Base-by-base conservation (phyloP, 1,140 invertebrate species). In the Drosophila grimshawi region DNA sequence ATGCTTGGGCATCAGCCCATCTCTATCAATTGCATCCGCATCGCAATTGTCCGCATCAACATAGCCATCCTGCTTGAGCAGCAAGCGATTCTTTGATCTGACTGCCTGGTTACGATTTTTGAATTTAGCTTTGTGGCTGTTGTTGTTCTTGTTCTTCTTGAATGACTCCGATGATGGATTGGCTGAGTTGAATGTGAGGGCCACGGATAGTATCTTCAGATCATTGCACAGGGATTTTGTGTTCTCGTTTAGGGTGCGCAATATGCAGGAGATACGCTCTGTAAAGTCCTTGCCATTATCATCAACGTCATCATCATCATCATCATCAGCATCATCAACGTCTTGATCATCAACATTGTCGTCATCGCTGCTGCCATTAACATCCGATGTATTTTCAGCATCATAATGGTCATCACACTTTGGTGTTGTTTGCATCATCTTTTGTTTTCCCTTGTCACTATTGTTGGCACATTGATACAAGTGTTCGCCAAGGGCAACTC, bases 331-430 rank as follows among this genome's bases (percentile, higher is more conserved):
- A 5, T 56, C 35, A 10, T 37, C 32, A 55, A 37, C 11, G 4
- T 55, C 1, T 39, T 56, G 5, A 27, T 41, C 30, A 37, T 33
- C 33, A 33, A 33, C 2, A 32, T 63, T 29, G 33, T 65, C 68
- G 0, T 64, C 53, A 1, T 57, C 53, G 3, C 27, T 55, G 2
- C n/a, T n/a, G 5, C 30, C 0, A 32, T 5, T 2, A 33, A 7
- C 4, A 43, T 43, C 39, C 10, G 39, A 4, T n/a, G 10, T 3
- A 43, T 43, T 43, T 43, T 43, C 39, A 43, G 10, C n/a, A 43
- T 43, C 39, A 43, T 43, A 8, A 10, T 43, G n/a, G 6, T 43
- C 39, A n/a, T 43, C 39, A 43, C 3, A 43, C 6, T 43, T 43
- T 1, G 4, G 0, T 4, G 39, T 43, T 43, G 39, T n/a, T n/a